Percentiles rank a stretch among this genome's conserved stretches.
Evolutionary conservation across 1,140 invertebrate species (phyloP).

Genomic region (Leptinotarsa lineolata): DNA sequence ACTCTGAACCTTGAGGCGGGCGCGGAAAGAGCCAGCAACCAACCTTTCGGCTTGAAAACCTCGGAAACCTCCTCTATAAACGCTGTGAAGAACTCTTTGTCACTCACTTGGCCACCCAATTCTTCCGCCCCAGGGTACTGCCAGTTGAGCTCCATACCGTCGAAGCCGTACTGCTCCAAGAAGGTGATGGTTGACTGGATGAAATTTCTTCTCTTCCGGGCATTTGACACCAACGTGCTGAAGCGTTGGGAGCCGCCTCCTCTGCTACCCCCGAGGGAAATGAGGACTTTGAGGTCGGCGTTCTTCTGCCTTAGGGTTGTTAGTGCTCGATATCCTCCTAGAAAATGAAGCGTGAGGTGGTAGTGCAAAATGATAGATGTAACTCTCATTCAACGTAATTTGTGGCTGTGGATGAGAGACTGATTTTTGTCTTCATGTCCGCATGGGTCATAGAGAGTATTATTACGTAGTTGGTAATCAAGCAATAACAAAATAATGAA

Average conservation of each 20-base stretch:
- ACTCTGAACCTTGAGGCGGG: conserved; percentile 60
- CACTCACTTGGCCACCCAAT: conserved; percentile 55
- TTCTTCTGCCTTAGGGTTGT: conserved; percentile 59
- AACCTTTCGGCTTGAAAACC: conserved; percentile 59
- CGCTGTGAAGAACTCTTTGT: conserved; percentile 55
- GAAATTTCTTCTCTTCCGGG: conserved; percentile 59
- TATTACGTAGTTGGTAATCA: too few relatives aligned
- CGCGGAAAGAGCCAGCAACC: conserved; percentile 62
- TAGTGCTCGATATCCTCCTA: conserved; percentile 62
- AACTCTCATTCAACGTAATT: too few relatives aligned
- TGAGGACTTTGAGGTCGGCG: conserved; percentile 59
- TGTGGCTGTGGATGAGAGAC: too few relatives aligned
- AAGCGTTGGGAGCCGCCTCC: conserved; percentile 59
- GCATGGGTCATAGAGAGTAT: too few relatives aligned
- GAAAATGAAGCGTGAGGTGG: not conserved
- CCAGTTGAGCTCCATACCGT: conserved; percentile 68
- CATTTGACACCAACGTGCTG: conserved; percentile 59
- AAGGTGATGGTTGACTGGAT: conserved; percentile 65
- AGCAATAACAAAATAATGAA: too few relatives aligned
- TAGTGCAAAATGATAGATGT: too few relatives aligned
- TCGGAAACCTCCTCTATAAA: conserved; percentile 60
- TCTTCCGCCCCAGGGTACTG: conserved; percentile 63
- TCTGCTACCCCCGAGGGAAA: conserved; percentile 60
- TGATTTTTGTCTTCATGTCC: too few relatives aligned
- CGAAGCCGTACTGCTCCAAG: conserved; percentile 63